Percentiles rank a stretch among this genome's conserved stretches.
Conservation (phyloP, 2,113 vertebrate genomes). For the Uria aalge region DNA sequence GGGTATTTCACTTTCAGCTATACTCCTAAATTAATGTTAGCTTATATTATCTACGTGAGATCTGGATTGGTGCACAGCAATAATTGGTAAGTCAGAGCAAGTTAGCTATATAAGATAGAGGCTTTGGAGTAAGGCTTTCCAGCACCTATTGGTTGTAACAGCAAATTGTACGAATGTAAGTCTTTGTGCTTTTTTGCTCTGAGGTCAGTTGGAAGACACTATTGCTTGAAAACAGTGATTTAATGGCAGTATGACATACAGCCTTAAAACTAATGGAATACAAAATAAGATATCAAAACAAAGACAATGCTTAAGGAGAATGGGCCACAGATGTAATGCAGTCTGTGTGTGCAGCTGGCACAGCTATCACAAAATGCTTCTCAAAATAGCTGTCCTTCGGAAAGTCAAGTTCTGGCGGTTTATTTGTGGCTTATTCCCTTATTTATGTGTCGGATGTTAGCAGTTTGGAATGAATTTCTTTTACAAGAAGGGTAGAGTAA, state of each 20-base stretch:
- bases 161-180: not conserved
- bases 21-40: not conserved
- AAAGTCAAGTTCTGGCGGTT: constrained; percentile 10
- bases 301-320: constrained; percentile 20
- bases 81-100: not conserved
- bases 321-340: constrained; percentile 38
- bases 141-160: not conserved
- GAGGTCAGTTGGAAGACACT: constrained; percentile 40
- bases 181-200: not conserved
- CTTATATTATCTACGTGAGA: not conserved
- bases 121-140: not conserved
- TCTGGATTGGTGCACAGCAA: not conserved
- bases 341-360: constrained; percentile 53
- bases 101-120: not conserved
- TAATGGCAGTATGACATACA: constrained; percentile 21
- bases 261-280: constrained; percentile 54
- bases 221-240: constrained; percentile 44
- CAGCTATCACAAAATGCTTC: not conserved
- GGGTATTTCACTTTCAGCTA: not conserved
- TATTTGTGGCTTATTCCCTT: not conserved
- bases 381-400: constrained; percentile 41
- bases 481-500: not conserved
- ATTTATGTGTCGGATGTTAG: not conserved
- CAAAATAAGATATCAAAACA: constrained; percentile 44
- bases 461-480: not conserved